phyloP scores from a whole-genome alignment of 2,797 vertebrate genomes.

The Cyprinodon diabolis region DNA sequence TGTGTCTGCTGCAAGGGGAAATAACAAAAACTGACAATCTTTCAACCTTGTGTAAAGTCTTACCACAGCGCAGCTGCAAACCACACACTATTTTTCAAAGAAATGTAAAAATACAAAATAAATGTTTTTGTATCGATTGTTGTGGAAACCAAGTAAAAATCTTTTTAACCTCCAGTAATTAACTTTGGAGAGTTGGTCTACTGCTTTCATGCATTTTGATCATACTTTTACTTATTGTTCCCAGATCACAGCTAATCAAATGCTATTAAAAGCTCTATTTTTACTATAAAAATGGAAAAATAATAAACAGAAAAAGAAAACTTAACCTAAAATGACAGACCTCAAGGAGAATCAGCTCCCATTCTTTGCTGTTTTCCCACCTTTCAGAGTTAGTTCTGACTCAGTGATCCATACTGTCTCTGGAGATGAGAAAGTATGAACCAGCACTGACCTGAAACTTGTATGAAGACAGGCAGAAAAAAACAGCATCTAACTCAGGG shows the following conservation, averaged over 20 bases:
- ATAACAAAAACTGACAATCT: conserved; percentile 17
- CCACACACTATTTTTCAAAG: conserved; percentile 14
- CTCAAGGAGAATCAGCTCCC: conserved; percentile 31
- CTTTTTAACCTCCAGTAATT: neutral
- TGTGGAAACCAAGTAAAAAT: neutral
- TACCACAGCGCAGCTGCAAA: conserved; percentile 37
- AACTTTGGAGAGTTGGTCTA: neutral
- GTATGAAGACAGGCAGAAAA: neutral
- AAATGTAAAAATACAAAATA: neutral
- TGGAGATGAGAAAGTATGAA: conserved; percentile 17
- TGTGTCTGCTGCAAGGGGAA: neutral
- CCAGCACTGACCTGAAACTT: conserved; percentile 22
- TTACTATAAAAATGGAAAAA: neutral
- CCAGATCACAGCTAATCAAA: neutral
- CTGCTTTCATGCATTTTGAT: neutral
- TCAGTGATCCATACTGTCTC: conserved; percentile 41
- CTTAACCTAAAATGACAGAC: conserved; percentile 6
- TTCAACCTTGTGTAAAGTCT: conserved; percentile 33
- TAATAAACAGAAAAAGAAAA: neutral
- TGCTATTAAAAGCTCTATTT: neutral
- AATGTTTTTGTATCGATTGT: neutral
- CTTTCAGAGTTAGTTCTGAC: conserved; percentile 49
- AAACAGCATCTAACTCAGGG: conserved; percentile 4
- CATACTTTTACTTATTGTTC: neutral
- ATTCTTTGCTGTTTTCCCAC: conserved; percentile 35